Conservation (phyloP, 2,888 invertebrate genomes). For the Andrena dorsata region DNA sequence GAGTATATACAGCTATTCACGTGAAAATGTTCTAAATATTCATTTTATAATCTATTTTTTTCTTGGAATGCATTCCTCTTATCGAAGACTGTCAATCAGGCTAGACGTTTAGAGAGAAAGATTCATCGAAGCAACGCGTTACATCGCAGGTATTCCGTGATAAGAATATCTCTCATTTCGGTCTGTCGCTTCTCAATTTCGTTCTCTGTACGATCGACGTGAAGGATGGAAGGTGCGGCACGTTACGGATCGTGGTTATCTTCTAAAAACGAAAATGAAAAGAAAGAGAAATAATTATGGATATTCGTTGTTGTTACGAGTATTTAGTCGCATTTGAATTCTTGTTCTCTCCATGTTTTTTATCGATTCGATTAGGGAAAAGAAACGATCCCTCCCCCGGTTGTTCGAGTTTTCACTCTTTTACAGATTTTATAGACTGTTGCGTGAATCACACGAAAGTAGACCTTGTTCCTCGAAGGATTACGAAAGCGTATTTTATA, state of each 20-base stretch:
- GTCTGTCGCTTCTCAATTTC: conserved; percentile 36
- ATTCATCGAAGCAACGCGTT: conserved; percentile 36
- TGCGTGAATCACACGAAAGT: conserved; percentile 46
- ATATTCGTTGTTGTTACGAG: conserved; percentile 34
- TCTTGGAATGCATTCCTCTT: conserved; percentile 80
- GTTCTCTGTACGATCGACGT: conserved; percentile 17
- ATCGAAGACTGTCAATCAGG: conserved; percentile 79
- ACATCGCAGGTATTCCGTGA: conserved; percentile 21
- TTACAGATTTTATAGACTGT: conserved; percentile 61
- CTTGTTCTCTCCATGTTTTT: conserved; percentile 37
- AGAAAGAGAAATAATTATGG: too few species aligned
- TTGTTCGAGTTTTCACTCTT: conserved; percentile 38
- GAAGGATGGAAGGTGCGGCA: not conserved
- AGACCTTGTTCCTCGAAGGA: conserved; percentile 28
- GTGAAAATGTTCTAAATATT: conserved; percentile 63
- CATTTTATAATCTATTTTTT: conserved; percentile 71
- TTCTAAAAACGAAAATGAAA: not conserved
- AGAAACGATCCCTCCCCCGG: conserved; percentile 20
- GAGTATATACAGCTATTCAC: conserved; percentile 48
- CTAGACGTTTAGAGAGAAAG: conserved; percentile 43
- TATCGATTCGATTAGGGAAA: conserved; percentile 26
- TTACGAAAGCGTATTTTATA: conserved; percentile 9
- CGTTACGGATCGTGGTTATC: conserved; percentile 13
- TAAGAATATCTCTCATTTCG: conserved; percentile 33
- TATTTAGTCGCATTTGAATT: conserved; percentile 50